A percentile compares a stretch with the other conserved stretches of the same genome.
These are phyloP conservation scores for Nephrotoma guestfalica DNA, from an alignment of 2,888 invertebrate genomes.

Conservation along the genomic window DNA sequence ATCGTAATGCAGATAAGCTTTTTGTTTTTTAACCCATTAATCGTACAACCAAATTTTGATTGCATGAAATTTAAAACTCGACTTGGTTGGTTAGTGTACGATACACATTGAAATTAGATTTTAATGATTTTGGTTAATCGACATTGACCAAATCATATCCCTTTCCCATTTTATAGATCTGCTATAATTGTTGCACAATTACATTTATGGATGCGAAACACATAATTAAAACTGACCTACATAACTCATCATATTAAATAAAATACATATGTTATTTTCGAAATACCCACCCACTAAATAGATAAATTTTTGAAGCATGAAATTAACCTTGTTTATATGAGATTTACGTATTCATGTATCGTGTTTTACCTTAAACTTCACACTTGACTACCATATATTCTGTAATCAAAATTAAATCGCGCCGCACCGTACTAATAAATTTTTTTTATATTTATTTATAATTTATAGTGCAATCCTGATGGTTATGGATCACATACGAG, in stretches of 20 bases:
- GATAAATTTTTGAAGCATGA: not conserved
- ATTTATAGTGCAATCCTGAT: slow-evolving; percentile 62
- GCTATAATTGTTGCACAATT: too few relatives aligned
- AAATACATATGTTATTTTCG: not conserved
- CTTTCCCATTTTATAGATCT: too few relatives aligned
- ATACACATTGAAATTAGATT: too few relatives aligned
- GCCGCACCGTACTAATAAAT: not conserved
- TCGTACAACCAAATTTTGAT: too few relatives aligned
- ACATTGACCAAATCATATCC: too few relatives aligned
- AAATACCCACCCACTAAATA: not conserved
- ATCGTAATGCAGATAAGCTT: too few relatives aligned
- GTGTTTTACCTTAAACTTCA: not conserved
- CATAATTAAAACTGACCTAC: not conserved
- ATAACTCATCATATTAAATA: not conserved
- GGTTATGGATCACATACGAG: slow-evolving; percentile 77
- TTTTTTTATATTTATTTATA: slow-evolving; percentile 5
- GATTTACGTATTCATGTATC: not conserved
- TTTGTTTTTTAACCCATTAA: too few relatives aligned
- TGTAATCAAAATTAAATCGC: not conserved
- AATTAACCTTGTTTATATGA: not conserved
- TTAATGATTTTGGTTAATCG: too few relatives aligned
- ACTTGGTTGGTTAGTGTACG: too few relatives aligned
- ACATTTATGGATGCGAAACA: too few relatives aligned
- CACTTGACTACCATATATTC: not conserved
- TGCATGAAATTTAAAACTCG: too few relatives aligned